Evolutionary conservation across 64 coral and sea anemone species (phyloP), one percentile per base, ranked within the genome.

Genomic region (Platygyra sinensis): DNA sequence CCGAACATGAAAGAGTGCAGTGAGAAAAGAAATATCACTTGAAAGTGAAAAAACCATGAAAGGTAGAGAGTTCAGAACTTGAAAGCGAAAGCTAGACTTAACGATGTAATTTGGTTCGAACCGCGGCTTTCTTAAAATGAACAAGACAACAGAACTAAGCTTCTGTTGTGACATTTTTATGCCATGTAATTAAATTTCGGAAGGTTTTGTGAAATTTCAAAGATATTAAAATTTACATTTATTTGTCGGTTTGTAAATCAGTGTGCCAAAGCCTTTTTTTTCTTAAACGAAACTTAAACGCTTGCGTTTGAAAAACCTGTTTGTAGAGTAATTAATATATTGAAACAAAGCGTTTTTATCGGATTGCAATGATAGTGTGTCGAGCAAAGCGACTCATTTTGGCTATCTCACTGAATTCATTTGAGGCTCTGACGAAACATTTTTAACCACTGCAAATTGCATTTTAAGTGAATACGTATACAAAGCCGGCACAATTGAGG

Each of bases 401-500:
- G 83, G 38, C 60, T 76, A 75, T 61, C 78, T 51, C 33, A 30
- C 76, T 64, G 55, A 86, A 82, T 89, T 83, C 72, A 77, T 87
- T 84, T 55, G 11, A 22, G 14, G 63, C 64, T 64, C 81, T 85
- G 81, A 85, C 81, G 59, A 74, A 77, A 55, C 49, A 87, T 72
- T 89, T 89, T 75, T 76, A 94, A 71, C 79, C 52, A 72, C 72
- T 60, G 92, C 15, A 94, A 94, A 90, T 94, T 94, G 87, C 85
- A 94, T 91, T 94, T 94, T 94, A 94, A 94, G 93, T 90, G 93
- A 94, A 94, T 94, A 94, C 80, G 89, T 90, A 91, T 91, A 94
- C 93, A 94, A 91, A 74, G 80, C 72, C 72, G 71, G 71, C 22
- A 78, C 93, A 94, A 91, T 91, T 94, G 82, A 72, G 72, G 93